Base-by-base conservation (phyloP, 2,113 vertebrate species). In the Typhlomys cinereus region DNA sequence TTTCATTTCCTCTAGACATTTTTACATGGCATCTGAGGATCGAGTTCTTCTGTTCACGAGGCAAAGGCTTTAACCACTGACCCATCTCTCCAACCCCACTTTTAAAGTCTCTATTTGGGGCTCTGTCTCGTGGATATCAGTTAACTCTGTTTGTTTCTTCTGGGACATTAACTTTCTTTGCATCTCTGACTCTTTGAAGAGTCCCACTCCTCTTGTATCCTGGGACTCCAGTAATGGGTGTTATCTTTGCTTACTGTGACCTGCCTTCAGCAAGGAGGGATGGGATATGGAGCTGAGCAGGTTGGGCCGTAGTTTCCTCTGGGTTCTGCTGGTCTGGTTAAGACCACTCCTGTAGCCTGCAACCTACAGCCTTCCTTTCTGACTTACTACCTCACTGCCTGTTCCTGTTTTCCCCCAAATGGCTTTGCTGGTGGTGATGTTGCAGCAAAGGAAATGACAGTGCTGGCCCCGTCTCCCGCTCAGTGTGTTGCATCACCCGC, bases 401-500 rank as follows among this genome's bases (percentile, higher is more conserved):
- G 12, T 41, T 87, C 27, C 27, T 78, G 52, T 69, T n/a, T 62
- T 25, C n/a, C 31, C 6, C 18, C 34, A 34, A 10, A 11, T 41
- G 17, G 31, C 46, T 20, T 31, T 83, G 64, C 48, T 44, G 29
- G 48, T 23, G 20, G 12, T 9, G 23, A 39, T 36, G 54, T 2
- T 11, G 11, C 50, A 41, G 39, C 29, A 25, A 15, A 7, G 67
- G 18, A 15, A 29, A 27, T n/a, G 62, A 5, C 0, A 1, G 23
- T 52, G 5, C 20, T 6, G 12, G 31, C 48, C n/a, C 21, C 1
- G 0, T 15, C 10, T 2, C 13, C 39, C 64, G 78, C 11, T 29
- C 2, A 25, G 0, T 1, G 1, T 10, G 7, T 29, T n/a, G 2
- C 12, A 41, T 44, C 67, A 69, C 0, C 34, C 12, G 3, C 70